Evolutionary conservation across 2,113 vertebrate species (phyloP).

Genomic region (Acrocephalus kingi): DNA sequence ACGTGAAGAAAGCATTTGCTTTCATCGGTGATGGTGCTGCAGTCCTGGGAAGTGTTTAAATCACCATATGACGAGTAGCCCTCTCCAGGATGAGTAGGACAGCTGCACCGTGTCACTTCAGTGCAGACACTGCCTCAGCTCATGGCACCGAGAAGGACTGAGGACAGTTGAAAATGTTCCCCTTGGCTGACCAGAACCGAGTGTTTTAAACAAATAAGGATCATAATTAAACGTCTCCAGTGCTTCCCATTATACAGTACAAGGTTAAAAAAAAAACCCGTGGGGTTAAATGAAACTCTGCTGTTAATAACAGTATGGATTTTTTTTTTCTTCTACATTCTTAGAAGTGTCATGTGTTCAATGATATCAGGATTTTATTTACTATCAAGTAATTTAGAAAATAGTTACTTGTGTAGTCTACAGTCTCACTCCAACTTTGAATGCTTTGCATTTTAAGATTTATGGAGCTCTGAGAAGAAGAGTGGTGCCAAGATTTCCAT

Average conservation of each 20-base stretch:
- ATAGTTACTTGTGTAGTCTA: background rate
- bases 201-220: background rate
- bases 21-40: background rate
- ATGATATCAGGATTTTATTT: background rate
- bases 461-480: background rate
- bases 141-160: fast-evolving
- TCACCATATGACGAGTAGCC: fast-evolving
- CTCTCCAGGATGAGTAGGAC: background rate
- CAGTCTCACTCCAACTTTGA: background rate
- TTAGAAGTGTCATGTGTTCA: background rate
- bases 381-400: background rate
- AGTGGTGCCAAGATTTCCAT: background rate
- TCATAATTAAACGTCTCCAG: background rate
- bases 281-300: background rate
- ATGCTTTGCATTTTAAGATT: background rate
- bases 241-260: background rate
- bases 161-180: fast-evolving
- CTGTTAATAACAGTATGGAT: background rate
- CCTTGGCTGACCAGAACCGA: background rate
- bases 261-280: background rate
- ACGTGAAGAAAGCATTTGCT: background rate
- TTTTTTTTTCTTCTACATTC: background rate
- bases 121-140: background rate
- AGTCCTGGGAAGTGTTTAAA: background rate
- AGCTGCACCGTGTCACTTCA: fast-evolving